Conservation (phyloP, 1,140 invertebrate genomes). For the Scaptomyza hsui region DNA sequence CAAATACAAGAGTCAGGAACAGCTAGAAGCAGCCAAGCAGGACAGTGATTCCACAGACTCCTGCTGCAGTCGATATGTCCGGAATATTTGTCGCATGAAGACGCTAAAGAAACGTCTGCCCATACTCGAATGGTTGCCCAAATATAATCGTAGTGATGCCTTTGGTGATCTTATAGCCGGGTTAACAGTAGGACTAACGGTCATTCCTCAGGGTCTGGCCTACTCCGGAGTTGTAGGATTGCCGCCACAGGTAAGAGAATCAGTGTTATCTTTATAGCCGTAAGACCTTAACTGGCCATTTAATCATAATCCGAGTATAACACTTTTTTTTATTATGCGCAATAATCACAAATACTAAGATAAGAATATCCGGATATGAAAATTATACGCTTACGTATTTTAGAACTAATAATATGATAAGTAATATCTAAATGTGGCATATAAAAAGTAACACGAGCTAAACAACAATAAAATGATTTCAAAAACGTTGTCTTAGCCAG, state of each 20-base stretch:
- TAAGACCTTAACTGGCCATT: constrained; percentile 1
- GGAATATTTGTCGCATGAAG: constrained; percentile 85
- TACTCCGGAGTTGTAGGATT: constrained; percentile 94
- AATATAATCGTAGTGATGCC: constrained; percentile 87
- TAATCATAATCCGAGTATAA: neutral
- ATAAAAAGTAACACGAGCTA: no score
- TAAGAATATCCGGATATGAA: neutral
- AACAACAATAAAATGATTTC: no score
- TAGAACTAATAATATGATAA: neutral
- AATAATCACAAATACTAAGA: neutral
- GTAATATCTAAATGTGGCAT: neutral
- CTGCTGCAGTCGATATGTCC: constrained; percentile 42
- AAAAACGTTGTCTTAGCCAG: no score
- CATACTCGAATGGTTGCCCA: constrained; percentile 90
- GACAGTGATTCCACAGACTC: constrained; percentile 10
- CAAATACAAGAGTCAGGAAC: constrained; percentile 69
- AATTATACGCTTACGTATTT: neutral
- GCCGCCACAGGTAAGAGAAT: constrained; percentile 85
- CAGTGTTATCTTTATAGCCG: constrained; percentile 22
- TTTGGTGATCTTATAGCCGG: constrained; percentile 92
- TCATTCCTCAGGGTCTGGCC: constrained; percentile 92
- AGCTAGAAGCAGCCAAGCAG: constrained; percentile 57
- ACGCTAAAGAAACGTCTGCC: constrained; percentile 89
- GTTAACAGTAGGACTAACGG: constrained; percentile 93
- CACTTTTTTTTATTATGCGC: neutral